Conservation (phyloP, 2,797 vertebrate genomes). For the Sebastes jordani region DNA sequence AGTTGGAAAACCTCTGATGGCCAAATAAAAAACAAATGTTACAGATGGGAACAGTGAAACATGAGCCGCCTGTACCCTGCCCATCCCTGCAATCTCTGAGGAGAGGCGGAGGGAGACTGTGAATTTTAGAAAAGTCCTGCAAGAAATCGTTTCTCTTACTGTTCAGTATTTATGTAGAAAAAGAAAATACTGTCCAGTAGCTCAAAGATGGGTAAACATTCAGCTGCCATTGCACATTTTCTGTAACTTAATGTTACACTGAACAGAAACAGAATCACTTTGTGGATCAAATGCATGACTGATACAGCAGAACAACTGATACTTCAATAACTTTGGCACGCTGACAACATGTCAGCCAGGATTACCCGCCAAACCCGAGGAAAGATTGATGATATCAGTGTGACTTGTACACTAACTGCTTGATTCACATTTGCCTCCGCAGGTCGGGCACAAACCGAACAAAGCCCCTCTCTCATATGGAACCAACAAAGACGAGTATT, state of each 20-base stretch:
- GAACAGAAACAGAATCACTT: not conserved
- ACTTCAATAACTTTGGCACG: not conserved
- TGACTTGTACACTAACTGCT: constrained; percentile 32
- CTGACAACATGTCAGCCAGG: constrained; percentile 4
- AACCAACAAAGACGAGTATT: constrained; percentile 76
- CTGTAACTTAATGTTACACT: not conserved
- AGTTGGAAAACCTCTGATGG: constrained; percentile 68
- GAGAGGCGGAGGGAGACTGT: constrained; percentile 17
- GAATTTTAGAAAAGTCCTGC: not conserved
- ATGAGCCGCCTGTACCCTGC: constrained; percentile 45
- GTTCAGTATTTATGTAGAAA: not conserved
- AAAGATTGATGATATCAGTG: constrained; percentile 31
- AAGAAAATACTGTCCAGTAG: not conserved
- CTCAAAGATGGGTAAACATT: not conserved
- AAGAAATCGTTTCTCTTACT: not conserved
- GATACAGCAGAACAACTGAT: constrained; percentile 9
- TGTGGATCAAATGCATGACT: constrained; percentile 15
- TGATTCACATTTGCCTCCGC: constrained; percentile 52
- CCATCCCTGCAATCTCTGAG: constrained; percentile 45
- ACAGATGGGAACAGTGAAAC: constrained; percentile 66
- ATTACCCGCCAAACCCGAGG: constrained; percentile 1
- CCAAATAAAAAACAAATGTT: constrained; percentile 82
- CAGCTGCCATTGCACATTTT: not conserved
- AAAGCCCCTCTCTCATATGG: constrained; percentile 75
- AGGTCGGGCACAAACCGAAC: constrained; percentile 59